Percentiles rank a stretch among this genome's conserved stretches.
These are phyloP conservation scores for Piprites chloris DNA, from an alignment of 2,113 vertebrate genomes.

Conservation along the genomic window DNA sequence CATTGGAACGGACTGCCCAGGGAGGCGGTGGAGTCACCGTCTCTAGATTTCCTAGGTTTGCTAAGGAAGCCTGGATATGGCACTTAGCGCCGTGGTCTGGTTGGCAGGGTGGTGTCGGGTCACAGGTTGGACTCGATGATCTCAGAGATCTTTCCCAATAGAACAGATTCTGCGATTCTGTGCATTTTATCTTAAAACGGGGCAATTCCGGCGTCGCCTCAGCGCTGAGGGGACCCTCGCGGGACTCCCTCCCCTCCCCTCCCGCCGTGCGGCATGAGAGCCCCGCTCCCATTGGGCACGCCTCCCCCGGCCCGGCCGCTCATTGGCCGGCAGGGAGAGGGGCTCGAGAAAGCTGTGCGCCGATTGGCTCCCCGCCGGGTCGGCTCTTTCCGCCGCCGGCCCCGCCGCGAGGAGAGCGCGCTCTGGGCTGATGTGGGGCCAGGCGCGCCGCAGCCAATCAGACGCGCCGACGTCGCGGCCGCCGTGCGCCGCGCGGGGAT, in stretches of 20 bases:
- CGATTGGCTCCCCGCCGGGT: neutral
- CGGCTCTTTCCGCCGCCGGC: slow-evolving; percentile 3
- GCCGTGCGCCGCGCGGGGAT: slow-evolving; percentile 32
- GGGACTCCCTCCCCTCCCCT: neutral
- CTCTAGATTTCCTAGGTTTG: neutral
- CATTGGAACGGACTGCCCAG: neutral
- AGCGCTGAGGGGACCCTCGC: fast-evolving
- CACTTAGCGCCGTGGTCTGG: neutral
- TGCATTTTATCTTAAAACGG: neutral
- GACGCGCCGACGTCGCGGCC: fast-evolving
- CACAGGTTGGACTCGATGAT: neutral
- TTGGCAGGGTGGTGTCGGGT: too few species aligned
- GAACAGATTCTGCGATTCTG: fast-evolving
- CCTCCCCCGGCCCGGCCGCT: neutral
- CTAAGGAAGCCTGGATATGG: neutral
- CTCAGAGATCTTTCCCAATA: neutral
- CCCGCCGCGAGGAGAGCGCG: neutral
- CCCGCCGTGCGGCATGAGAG: neutral
- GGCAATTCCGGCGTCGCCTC: fast-evolving
- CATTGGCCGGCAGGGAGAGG: neutral
- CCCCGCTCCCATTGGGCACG: slow-evolving; percentile 65
- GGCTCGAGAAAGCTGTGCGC: neutral
- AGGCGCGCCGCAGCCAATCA: slow-evolving; percentile 79
- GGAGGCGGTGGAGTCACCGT: neutral
- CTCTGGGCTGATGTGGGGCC: slow-evolving; percentile 86